These are phyloP conservation scores for Clinocottus analis DNA, from an alignment of 2,113 vertebrate species.

Conservation along the genomic window DNA sequence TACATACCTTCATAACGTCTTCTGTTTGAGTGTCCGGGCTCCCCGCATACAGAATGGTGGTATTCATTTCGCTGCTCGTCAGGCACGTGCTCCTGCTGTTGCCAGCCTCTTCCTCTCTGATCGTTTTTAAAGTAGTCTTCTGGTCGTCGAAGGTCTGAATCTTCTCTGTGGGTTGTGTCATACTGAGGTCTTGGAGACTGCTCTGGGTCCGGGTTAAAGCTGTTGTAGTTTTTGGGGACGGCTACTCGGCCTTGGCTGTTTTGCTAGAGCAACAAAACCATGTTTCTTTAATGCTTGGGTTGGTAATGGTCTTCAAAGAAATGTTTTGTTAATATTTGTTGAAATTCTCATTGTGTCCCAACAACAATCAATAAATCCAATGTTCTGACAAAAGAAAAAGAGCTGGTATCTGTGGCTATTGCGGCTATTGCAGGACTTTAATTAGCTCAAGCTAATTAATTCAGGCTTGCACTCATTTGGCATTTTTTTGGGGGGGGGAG, in stretches of 20 bases:
- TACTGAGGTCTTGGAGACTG: conserved; percentile 27
- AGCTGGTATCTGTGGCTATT: no score
- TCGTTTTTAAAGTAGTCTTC: conserved; percentile 44
- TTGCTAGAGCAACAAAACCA: conserved; percentile 49
- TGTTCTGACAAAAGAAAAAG: no score
- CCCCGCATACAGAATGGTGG: conserved; percentile 9
- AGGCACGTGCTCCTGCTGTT: conserved; percentile 18
- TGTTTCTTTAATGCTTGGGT: neutral
- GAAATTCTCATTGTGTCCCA: no score
- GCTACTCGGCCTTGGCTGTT: conserved; percentile 37
- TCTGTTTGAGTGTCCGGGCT: conserved; percentile 43
- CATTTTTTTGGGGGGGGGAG: no score
- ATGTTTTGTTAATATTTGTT: no score
- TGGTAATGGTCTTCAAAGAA: neutral
- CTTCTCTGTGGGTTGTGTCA: conserved; percentile 40
- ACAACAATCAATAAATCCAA: no score
- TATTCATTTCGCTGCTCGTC: conserved; percentile 30
- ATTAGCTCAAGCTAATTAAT: no score
- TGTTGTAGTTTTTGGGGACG: conserved; percentile 52
- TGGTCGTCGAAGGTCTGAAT: conserved; percentile 44
- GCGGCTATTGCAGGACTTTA: no score
- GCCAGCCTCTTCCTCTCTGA: conserved; percentile 39
- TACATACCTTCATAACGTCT: conserved; percentile 57
- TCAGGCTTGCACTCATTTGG: no score
- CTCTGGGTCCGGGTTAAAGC: conserved; percentile 11